Percentiles rank a stretch among this genome's conserved stretches.
phyloP scores from a whole-genome alignment of 1,140 invertebrate species.

The Physella acuta region DNA sequence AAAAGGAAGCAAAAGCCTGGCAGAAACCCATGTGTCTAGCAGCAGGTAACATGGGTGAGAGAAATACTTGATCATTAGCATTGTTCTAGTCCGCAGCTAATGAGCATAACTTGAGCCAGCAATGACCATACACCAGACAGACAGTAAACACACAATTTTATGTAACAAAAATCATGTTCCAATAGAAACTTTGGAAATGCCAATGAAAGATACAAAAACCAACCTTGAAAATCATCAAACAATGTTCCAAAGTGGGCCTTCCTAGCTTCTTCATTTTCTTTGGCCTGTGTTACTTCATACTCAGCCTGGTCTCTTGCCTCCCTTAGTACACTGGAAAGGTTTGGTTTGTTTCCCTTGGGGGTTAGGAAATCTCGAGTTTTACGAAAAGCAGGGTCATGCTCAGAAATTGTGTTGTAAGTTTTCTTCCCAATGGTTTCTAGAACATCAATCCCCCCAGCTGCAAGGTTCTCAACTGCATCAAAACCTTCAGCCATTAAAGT shows the following conservation, averaged over 20 bases:
- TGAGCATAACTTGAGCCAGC: too few relatives aligned
- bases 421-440: conserved; percentile 90
- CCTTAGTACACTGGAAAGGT: conserved; percentile 71
- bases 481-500: conserved; percentile 76
- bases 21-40: too few relatives aligned
- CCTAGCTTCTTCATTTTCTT: conserved; percentile 62
- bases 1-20: too few relatives aligned
- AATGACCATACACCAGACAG: too few relatives aligned
- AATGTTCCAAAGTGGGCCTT: conserved; percentile 78
- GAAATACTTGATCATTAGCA: too few relatives aligned
- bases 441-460: conserved; percentile 82
- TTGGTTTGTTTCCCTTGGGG: conserved; percentile 62
- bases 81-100: too few relatives aligned
- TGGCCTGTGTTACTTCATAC: conserved; percentile 65
- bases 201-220: not conserved
- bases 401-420: conserved; percentile 88
- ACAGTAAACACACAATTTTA: too few relatives aligned
- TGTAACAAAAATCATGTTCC: too few relatives aligned
- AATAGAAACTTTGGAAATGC: too few relatives aligned
- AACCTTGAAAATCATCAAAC: conserved; percentile 87
- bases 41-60: too few relatives aligned
- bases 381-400: conserved; percentile 82
- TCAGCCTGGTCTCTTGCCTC: conserved; percentile 83
- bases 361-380: conserved; percentile 77
- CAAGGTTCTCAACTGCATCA: conserved; percentile 82